Evolutionary conservation across 2,888 invertebrate species (phyloP), one percentile per base, ranked within the genome.

Genomic region (Stenoptilia bipunctidactyla): DNA sequence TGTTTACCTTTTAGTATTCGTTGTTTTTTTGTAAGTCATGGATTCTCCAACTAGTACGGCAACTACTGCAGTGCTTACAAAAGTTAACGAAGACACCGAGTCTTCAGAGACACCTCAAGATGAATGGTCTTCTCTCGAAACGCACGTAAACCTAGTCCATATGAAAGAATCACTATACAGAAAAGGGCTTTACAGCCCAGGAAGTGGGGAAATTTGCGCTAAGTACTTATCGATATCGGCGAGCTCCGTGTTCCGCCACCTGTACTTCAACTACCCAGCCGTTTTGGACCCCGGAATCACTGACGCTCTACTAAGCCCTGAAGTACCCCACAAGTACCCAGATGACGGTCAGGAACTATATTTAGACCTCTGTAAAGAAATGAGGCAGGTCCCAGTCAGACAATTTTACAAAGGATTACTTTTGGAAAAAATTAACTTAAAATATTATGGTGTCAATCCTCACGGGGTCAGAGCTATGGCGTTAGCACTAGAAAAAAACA

Each of bases 321-420:
- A 60, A 47, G 41, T 46, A 2, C 40, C 42, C 15, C 13, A 61
- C 0, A 44, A 46, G 12, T 77, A 70, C 42, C 40, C 69, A 6
- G 61, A 63, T 15, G 75, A 82, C 37, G 82, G 79, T 0, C 74
- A 74, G 46, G 63, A 65, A 1, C 40, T 66, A 20, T 82, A 82
- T 43, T 38, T 77, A 40, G 60, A 50, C 12, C 4, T 60, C 0
- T 80, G 82, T 41, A 51, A 66, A 27, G 63, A 71, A 45, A 77
- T 72, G 66, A 50, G 61, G 1, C 60, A 60, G 38, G 55, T 53
- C 20, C 69, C 70, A 1, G 58, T 79, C 0, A 57, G 47, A 42
- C 40, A 34, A 2, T 77, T 79, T 46, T 40, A 65, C 41, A 61
- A 40, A 44, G 57, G 55, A 0, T 52, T 82, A 14, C 39, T 72